Conservation (phyloP, 2,797 vertebrate species). For the Gadopsis marmoratus region DNA sequence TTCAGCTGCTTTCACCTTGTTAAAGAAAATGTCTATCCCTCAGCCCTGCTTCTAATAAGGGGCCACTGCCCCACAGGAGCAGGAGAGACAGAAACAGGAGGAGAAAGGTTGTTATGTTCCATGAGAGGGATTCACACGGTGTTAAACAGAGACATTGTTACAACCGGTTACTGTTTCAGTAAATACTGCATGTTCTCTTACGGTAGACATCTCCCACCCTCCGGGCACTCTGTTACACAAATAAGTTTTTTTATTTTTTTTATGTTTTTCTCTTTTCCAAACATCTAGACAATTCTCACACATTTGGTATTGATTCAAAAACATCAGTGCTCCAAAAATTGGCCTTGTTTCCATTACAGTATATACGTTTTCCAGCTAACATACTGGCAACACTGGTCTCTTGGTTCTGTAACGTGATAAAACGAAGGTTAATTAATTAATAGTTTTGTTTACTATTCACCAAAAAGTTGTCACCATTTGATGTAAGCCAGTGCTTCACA, state of each 20-base stretch:
- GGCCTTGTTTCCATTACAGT: slow-evolving; percentile 24
- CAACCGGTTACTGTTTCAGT: slow-evolving; percentile 75
- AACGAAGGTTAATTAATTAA: background rate
- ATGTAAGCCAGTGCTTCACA: slow-evolving; percentile 8
- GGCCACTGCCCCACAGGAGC: slow-evolving; percentile 76
- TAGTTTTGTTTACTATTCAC: slow-evolving; percentile 9
- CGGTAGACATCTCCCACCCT: slow-evolving; percentile 74
- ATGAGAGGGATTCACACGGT: slow-evolving; percentile 81
- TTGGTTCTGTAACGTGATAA: background rate
- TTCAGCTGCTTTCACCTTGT: slow-evolving; percentile 83
- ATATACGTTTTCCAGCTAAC: slow-evolving; percentile 11
- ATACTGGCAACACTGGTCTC: background rate
- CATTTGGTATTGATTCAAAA: slow-evolving; percentile 53
- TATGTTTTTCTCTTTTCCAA: slow-evolving; percentile 34
- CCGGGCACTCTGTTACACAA: slow-evolving; percentile 45
- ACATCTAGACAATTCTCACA: slow-evolving; percentile 37
- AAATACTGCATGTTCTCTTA: slow-evolving; percentile 70
- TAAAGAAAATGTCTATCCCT: slow-evolving; percentile 80
- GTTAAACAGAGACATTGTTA: slow-evolving; percentile 82
- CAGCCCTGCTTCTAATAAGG: slow-evolving; percentile 85
- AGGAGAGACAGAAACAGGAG: slow-evolving; percentile 71
- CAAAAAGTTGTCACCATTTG: background rate
- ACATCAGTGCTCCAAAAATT: slow-evolving; percentile 27
- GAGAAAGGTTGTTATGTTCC: slow-evolving; percentile 80
- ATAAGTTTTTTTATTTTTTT: slow-evolving; percentile 26